These are phyloP conservation scores for Piprites chloris DNA, from an alignment of 2,113 vertebrate genomes.

Conservation along the genomic window DNA sequence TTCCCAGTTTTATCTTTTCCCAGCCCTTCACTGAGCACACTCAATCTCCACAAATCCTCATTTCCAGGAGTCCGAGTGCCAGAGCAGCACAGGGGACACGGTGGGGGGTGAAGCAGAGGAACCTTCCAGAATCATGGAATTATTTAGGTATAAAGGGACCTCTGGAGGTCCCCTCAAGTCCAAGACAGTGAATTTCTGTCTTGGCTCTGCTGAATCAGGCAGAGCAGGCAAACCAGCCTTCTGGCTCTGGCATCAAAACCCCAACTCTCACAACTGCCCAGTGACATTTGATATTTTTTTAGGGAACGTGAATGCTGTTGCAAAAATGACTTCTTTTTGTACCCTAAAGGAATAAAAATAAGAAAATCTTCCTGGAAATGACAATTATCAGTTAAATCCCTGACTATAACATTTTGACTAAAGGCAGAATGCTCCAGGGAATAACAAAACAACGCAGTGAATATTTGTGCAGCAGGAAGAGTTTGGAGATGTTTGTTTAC, in stretches of 20 bases:
- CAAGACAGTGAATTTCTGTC: neutral
- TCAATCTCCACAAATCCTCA: neutral
- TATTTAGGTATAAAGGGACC: neutral
- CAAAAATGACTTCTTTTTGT: neutral
- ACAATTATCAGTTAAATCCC: neutral
- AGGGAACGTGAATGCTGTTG: neutral
- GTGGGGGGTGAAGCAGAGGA: neutral
- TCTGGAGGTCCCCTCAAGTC: neutral
- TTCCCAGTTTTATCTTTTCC: no score
- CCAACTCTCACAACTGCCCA: neutral
- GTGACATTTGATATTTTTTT: neutral
- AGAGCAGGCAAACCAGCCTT: neutral
- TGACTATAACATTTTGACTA: neutral
- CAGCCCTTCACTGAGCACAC: neutral
- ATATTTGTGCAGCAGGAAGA: slow-evolving; percentile 30
- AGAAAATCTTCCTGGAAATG: neutral
- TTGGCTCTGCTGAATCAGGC: neutral
- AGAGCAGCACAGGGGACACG: neutral
- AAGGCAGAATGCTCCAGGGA: slow-evolving; percentile 31
- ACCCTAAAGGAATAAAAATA: neutral
- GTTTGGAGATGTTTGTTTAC: slow-evolving; percentile 42
- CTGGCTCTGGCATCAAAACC: neutral
- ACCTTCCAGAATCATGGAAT: neutral
- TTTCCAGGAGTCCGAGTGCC: neutral
- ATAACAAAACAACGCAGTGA: neutral